phyloP scores from a whole-genome alignment of 2,113 vertebrate species.

The Tragelaphus scriptus region DNA sequence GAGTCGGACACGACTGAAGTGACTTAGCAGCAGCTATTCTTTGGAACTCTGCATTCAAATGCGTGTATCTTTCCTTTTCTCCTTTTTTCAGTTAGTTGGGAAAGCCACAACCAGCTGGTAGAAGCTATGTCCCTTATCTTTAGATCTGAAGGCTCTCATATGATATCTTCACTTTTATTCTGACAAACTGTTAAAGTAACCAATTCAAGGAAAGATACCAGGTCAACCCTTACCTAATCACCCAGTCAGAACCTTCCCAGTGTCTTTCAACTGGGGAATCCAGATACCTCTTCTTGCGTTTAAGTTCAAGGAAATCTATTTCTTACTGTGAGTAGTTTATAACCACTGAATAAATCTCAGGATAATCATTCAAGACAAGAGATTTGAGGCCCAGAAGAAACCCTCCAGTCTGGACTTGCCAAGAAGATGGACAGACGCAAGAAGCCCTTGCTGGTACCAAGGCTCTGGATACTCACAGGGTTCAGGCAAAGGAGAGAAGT shows the following conservation, averaged over 20 bases:
- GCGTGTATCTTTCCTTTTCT: background rate
- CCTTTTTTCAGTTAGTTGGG: background rate
- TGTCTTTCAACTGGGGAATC: background rate
- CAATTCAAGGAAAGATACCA: background rate
- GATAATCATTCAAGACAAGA: background rate
- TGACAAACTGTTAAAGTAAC: background rate
- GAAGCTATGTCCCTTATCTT: background rate
- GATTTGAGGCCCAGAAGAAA: background rate
- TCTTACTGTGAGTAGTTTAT: background rate
- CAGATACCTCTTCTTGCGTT: background rate
- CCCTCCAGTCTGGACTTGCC: background rate
- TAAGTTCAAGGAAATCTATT: background rate
- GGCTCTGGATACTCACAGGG: background rate
- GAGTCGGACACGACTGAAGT: too few species aligned
- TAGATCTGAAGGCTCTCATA: background rate
- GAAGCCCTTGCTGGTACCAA: background rate
- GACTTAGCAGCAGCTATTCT: too few species aligned
- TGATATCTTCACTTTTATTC: background rate
- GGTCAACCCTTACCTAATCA: background rate
- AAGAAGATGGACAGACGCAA: background rate
- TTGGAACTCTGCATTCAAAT: background rate
- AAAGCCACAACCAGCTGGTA: background rate
- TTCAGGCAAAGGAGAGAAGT: background rate
- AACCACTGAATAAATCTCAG: background rate
- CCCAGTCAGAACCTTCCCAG: background rate